Evolutionary conservation across 2,113 vertebrate genomes (phyloP), one percentile per base, ranked within the genome.

Genomic region (Nothoprocta pentlandii): DNA sequence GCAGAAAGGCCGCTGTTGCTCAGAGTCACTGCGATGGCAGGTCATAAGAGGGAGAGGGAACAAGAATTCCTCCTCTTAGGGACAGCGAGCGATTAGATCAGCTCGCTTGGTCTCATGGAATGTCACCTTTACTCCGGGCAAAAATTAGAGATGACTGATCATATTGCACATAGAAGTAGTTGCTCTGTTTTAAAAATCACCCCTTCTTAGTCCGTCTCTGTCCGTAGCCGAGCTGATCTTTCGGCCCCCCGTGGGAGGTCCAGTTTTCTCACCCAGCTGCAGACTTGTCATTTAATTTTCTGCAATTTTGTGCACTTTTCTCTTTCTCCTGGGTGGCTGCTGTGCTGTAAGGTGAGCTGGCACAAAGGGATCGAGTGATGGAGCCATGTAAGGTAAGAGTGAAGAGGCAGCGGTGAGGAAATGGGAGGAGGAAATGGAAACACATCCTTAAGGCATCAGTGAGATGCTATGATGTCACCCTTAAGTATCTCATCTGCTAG

Each of bases 401-500:
- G 32, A 56, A 73, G 64, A 30, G 26, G 10, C 23, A 66, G 63
- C 19, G 39, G 16, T 30, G 63, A 66, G n/a, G 17, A 83, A 82
- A 58, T 64, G 42, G 26, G 34, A 79, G 16, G 10, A 63, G 5
- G 13, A 71, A 46, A 36, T 82, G 53, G 39, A 80, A 63, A 36
- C 6, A 2, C 23, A 36, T 80, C 26, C 62, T 84, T 25, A 41
- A 32, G 46, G 23, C 16, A 6, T 9, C 23, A 20, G 30, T 63
- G 36, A 70, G n/a, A 32, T 67, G 34, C 36, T 47, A 2, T 1
- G 0, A 2, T 1, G 0, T 59, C 49, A n/a, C 22, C 28, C 70
- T 15, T 26, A 68, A 59, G 26, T 70, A 30, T 71, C 62, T 85
- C 13, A 12, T 69, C 0, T 1, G 63, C 28, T 42, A 16, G 23